Conservation (phyloP, 2,797 vertebrate species). For the Poecilia gillii region DNA sequence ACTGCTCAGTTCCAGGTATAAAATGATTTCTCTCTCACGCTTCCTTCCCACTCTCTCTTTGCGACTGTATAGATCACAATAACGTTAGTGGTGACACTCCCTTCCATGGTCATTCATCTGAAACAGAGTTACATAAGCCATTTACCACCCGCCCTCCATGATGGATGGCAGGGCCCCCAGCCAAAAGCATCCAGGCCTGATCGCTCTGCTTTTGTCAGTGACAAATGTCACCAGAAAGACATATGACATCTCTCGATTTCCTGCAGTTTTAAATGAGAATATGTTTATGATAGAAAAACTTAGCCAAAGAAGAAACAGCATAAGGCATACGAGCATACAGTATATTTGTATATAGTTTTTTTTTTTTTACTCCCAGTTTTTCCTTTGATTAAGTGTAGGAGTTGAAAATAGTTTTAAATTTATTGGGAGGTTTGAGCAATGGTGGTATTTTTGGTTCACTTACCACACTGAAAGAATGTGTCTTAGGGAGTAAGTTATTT, state of each 20-base stretch:
- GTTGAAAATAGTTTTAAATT: conserved; percentile 8
- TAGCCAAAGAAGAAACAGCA: conserved; percentile 13
- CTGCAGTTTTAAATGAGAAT: conserved; percentile 67
- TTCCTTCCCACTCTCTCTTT: conserved; percentile 43
- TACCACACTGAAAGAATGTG: not conserved
- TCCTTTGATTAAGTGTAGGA: not conserved
- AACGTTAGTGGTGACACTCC: conserved; percentile 77
- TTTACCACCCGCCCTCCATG: conserved; percentile 77
- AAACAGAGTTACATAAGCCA: conserved; percentile 83
- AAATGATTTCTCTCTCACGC: conserved; percentile 24
- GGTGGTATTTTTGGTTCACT: conserved; percentile 35
- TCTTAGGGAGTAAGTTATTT: not conserved
- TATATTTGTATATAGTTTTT: not conserved
- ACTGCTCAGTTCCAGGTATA: conserved; percentile 16
- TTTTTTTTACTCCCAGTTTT: not conserved
- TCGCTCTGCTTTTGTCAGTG: conserved; percentile 66
- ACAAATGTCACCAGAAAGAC: conserved; percentile 73
- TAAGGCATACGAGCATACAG: not conserved
- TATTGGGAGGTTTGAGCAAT: conserved; percentile 4
- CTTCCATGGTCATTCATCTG: conserved; percentile 78
- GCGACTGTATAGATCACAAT: conserved; percentile 77
- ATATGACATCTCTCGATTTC: conserved; percentile 59
- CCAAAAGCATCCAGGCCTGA: conserved; percentile 67
- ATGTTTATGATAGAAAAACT: conserved; percentile 54
- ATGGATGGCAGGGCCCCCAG: conserved; percentile 76